Evolutionary conservation across 2,797 vertebrate genomes (phyloP).

Genomic region (Eurystomus glaucurus): DNA sequence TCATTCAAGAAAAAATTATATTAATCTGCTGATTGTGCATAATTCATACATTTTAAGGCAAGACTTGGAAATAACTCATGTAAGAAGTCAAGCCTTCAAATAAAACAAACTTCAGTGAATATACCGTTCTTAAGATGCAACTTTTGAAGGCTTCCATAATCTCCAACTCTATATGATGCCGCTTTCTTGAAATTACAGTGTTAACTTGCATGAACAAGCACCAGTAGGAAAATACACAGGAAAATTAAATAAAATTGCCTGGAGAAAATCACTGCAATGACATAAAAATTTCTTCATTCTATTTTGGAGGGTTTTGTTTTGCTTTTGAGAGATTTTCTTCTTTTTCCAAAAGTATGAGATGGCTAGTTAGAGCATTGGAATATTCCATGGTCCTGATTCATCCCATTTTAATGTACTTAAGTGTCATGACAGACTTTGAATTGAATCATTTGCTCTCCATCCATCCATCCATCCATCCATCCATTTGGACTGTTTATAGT

Average conservation of each 20-base stretch:
- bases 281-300: background rate
- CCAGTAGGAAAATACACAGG: background rate
- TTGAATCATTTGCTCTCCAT: background rate
- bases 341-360: background rate
- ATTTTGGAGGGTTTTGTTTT: fast-evolving
- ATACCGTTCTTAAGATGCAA: background rate
- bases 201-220: background rate
- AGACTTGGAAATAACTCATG: background rate
- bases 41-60: background rate
- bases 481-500: background rate
- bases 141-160: background rate
- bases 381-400: background rate
- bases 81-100: background rate
- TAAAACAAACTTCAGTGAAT: background rate
- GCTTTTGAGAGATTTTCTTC: background rate
- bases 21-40: background rate
- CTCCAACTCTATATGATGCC: background rate
- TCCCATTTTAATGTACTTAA: background rate
- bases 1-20: background rate
- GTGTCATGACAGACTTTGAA: background rate
- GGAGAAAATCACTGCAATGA: background rate
- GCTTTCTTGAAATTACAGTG: background rate
- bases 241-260: background rate
- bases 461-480: background rate
- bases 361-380: background rate